phyloP scores from a whole-genome alignment of 2,113 vertebrate species.

The Lota lota region DNA sequence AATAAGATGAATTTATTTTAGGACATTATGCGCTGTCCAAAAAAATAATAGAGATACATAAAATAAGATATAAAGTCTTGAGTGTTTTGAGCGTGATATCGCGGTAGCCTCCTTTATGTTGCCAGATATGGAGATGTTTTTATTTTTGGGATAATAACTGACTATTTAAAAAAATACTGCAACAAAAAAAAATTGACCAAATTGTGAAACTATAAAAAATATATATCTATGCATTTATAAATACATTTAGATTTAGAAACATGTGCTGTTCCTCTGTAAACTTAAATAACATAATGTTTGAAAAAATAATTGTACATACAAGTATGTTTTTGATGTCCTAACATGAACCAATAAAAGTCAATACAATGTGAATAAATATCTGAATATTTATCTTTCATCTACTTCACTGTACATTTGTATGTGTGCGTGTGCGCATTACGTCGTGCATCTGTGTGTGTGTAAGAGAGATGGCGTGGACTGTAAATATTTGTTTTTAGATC shows the following conservation, averaged over 20 bases:
- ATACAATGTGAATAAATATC: slow-evolving; percentile 29
- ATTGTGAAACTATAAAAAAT: slow-evolving; percentile 43
- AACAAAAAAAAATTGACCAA: slow-evolving; percentile 67
- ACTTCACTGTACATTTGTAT: too few relatives aligned
- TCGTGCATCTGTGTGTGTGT: too few relatives aligned
- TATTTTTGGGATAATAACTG: slow-evolving; percentile 67
- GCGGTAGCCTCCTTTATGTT: slow-evolving; percentile 45
- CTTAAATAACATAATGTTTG: slow-evolving; percentile 34
- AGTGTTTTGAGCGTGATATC: slow-evolving; percentile 37
- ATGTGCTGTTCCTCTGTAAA: slow-evolving; percentile 59
- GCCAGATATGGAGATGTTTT: slow-evolving; percentile 55
- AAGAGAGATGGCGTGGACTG: too few relatives aligned
- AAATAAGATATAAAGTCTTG: slow-evolving; percentile 35
- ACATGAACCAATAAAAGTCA: slow-evolving; percentile 61
- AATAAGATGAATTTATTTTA: slow-evolving; percentile 79
- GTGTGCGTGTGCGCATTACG: too few relatives aligned
- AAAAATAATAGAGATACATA: slow-evolving; percentile 1
- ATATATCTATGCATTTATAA: slow-evolving; percentile 39
- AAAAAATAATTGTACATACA: slow-evolving; percentile 40
- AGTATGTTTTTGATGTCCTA: slow-evolving; percentile 66
- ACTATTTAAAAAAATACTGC: slow-evolving; percentile 72
- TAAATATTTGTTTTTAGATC: too few relatives aligned
- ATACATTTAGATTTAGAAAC: slow-evolving; percentile 50
- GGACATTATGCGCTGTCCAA: slow-evolving; percentile 59
- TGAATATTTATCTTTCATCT: not conserved